phyloP scores from a whole-genome alignment of 2,888 invertebrate genomes.

The Plagiodera versicolora region DNA sequence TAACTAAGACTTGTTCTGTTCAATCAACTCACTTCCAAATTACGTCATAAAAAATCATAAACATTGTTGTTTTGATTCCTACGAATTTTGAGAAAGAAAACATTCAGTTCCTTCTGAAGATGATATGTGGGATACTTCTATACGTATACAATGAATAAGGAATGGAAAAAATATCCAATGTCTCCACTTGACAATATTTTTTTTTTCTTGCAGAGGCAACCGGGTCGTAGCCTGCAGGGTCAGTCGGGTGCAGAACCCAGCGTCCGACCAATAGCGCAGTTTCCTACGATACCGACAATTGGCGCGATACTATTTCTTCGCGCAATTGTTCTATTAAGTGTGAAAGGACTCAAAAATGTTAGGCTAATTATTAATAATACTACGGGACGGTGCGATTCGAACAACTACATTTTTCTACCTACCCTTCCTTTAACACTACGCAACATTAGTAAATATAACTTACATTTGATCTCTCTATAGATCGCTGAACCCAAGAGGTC shows the following conservation, averaged over 20 bases:
- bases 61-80: no score
- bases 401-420: slow-evolving; percentile 29
- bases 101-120: no score
- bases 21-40: no score
- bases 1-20: no score
- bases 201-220: slow-evolving; percentile 56
- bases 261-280: slow-evolving; percentile 49
- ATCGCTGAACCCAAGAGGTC: no score
- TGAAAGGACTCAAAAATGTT: slow-evolving; percentile 30
- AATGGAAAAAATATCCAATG: no score
- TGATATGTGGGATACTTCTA: no score
- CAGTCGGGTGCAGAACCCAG: slow-evolving; percentile 56
- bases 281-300: slow-evolving; percentile 42
- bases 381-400: slow-evolving; percentile 33
- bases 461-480: no score
- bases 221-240: slow-evolving; percentile 66
- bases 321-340: slow-evolving; percentile 34
- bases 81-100: no score
- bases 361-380: slow-evolving; percentile 19
- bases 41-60: no score
- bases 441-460: no score
- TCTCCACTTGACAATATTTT: slow-evolving; percentile 3
- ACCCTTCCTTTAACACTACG: not conserved
- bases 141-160: no score
- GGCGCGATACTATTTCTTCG: slow-evolving; percentile 36